Base-by-base conservation (phyloP, 2,888 invertebrate species). In the Hirtodrosophila cameraria region DNA sequence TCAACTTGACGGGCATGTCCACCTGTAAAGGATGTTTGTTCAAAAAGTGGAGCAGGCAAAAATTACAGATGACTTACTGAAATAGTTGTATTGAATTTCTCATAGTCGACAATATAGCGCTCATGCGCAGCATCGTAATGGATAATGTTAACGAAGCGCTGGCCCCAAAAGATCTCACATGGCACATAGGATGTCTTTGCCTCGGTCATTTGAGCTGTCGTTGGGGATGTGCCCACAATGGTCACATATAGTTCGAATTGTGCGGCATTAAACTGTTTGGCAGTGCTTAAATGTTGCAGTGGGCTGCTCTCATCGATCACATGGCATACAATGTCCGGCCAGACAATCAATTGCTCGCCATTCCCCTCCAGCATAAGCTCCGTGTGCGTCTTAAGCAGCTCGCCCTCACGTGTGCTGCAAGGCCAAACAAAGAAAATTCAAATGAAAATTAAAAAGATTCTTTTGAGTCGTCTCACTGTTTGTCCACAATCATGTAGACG, bases 271-370 rank as follows among this genome's bases (percentile, higher is more conserved):
- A 97, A 93, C 85, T 96, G 96, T 36, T 74, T 87, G 70, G 95
- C 94, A 0, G 95, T 95, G 0, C 94, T 94, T 81, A 96, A 93
- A 76, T 94, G 94, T 89, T 93, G 96, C 39, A 98, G 93, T 0
- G 97, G 97, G 83, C 96, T 96, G 16, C 90, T 89, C 7, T 92
- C 92, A 84, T 96, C 94, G 67, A 98, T 97, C 58, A 93, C 93
- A 89, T 98, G 97, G 8, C 95, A 95, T 7, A 97, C 93, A 1
- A 96, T 96, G 82, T 96, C 94, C 0, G 97, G 97, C 97, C 97
- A 98, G 35, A 96, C 93, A 81, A 97, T 95, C 28, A 93, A 88
- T 27, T 95, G 94, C 60, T 88, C 81, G 0, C 94, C 93, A 43
- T 93, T 92, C 61, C 94, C 93, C 87, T 93, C 93, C 64, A 95